Evolutionary conservation across 2,113 vertebrate species (phyloP).

Genomic region (Passer domesticus): DNA sequence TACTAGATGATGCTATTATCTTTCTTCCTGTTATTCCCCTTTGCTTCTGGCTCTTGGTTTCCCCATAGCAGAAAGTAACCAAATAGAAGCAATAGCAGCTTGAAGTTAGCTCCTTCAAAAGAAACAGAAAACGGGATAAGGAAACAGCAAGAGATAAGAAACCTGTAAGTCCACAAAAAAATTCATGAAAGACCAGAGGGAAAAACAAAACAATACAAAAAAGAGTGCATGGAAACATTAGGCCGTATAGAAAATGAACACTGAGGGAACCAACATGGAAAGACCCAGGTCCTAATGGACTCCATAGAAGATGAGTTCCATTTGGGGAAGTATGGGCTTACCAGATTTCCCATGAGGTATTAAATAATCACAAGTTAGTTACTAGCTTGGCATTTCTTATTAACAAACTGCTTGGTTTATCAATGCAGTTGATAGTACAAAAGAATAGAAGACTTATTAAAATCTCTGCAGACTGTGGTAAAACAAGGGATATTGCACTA

Average conservation of each 20-base stretch:
- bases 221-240: neutral
- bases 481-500: neutral
- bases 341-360: neutral
- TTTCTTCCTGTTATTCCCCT: neutral
- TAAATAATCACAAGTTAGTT: neutral
- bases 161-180: neutral
- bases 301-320: neutral
- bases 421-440: neutral
- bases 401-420: neutral
- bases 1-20: neutral
- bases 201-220: neutral
- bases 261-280: neutral
- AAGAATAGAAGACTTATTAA: neutral
- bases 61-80: neutral
- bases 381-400: neutral
- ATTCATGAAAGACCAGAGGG: neutral
- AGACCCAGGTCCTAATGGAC: neutral
- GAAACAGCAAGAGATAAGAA: neutral
- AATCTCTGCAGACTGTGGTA: neutral
- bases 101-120: neutral
- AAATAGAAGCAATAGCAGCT: neutral
- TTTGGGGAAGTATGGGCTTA: neutral
- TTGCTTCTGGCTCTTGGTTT: neutral
- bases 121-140: neutral
- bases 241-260: neutral